Percentiles rank a stretch among this genome's conserved stretches.
Evolutionary conservation across 2,797 vertebrate genomes (phyloP).

Genomic region (Cheracebus regulus): DNA sequence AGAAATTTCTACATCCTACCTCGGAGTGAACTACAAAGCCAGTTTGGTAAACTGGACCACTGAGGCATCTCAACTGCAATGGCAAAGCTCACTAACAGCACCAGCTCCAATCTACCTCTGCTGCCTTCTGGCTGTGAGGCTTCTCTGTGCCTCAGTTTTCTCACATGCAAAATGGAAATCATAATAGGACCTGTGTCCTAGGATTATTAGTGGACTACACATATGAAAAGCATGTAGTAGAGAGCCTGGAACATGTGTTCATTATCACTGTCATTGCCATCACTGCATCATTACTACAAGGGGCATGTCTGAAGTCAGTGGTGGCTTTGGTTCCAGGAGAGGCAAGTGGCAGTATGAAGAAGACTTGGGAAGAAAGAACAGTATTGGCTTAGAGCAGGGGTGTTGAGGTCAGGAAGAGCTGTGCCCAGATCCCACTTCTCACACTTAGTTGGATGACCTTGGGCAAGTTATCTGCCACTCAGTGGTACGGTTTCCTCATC

Average conservation of each 20-base stretch:
- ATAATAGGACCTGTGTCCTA: too few species aligned
- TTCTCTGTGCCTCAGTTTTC: not conserved
- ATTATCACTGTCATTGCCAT: fast-evolving
- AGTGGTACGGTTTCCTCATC: not conserved
- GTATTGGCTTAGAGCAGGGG: not conserved
- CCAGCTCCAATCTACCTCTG: not conserved
- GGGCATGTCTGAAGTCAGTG: not conserved
- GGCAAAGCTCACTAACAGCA: not conserved
- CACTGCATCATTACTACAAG: not conserved
- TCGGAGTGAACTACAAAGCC: not conserved
- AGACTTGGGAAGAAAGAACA: not conserved
- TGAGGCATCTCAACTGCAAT: not conserved
- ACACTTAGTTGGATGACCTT: not conserved
- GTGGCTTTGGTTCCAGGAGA: not conserved
- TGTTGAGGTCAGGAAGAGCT: not conserved
- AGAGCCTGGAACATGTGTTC: not conserved
- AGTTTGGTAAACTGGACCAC: not conserved
- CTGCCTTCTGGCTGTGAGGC: not conserved
- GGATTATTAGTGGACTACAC: not conserved
- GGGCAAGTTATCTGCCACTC: not conserved
- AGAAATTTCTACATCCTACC: not conserved
- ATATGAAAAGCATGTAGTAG: not conserved
- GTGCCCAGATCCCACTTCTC: not conserved
- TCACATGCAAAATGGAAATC: not conserved
- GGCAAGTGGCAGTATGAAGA: not conserved